Percentiles rank a stretch among this genome's conserved stretches.
phyloP scores from a whole-genome alignment of 2,113 vertebrate species.

The Mola mola region DNA sequence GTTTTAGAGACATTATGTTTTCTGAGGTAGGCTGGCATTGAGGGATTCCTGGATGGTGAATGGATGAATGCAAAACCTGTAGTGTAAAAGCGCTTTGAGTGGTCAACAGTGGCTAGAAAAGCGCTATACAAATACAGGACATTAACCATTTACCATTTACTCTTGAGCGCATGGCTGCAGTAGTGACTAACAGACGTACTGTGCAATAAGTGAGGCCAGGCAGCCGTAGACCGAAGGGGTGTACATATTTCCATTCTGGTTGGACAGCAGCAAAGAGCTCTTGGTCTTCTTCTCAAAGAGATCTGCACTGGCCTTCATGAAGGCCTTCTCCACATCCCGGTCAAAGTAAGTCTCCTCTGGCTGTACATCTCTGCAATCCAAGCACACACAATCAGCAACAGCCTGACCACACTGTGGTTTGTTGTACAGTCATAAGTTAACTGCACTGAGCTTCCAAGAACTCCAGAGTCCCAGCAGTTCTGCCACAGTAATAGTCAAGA shows the following conservation, averaged over 20 bases:
- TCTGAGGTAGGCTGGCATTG: background rate
- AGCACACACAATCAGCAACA: background rate
- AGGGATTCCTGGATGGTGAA: background rate
- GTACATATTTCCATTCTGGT: conserved; percentile 98
- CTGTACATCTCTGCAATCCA: conserved; percentile 85
- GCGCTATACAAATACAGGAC: no score
- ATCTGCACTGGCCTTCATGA: conserved; percentile 94
- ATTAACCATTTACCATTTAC: no score
- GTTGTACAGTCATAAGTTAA: background rate
- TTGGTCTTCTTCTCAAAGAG: conserved; percentile 95
- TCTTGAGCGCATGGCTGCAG: background rate
- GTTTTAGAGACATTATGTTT: no score
- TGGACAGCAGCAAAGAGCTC: conserved; percentile 91
- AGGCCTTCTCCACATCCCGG: conserved; percentile 96
- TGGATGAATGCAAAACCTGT: no score
- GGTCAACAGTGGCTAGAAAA: no score
- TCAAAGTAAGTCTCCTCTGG: conserved; percentile 96
- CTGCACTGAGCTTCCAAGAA: no score
- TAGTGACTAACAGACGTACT: no score
- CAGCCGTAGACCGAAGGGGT: conserved; percentile 97
- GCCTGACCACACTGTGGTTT: background rate
- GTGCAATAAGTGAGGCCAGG: conserved; percentile 91
- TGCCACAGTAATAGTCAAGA: no score
- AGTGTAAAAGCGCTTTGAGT: no score
- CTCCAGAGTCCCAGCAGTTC: no score